A percentile compares a stretch with the other conserved stretches of the same genome.
Evolutionary conservation across 2,888 invertebrate species (phyloP).

Genomic region (Furcula furcula): DNA sequence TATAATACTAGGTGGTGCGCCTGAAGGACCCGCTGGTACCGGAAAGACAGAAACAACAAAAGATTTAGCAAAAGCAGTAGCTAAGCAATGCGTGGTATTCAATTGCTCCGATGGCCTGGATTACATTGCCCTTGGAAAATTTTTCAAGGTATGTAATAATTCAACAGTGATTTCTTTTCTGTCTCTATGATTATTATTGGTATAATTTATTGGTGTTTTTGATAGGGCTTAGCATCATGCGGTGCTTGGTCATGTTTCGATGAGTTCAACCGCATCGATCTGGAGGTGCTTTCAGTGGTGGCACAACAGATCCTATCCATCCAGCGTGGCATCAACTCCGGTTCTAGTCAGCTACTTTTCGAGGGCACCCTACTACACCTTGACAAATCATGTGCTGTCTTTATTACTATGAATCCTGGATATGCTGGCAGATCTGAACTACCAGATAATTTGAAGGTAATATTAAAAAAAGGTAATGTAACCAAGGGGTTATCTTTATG

Average conservation of each 20-base stretch:
- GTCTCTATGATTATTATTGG: too few relatives aligned
- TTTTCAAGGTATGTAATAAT: conserved; percentile 87
- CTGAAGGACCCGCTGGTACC: conserved; percentile 91
- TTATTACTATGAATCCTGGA: conserved; percentile 98
- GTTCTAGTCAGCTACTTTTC: conserved; percentile 88
- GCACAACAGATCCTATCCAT: conserved; percentile 97
- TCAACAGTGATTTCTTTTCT: too few relatives aligned
- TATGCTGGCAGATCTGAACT: conserved; percentile 96
- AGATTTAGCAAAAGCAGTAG: conserved; percentile 97
- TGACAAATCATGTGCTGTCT: conserved; percentile 94
- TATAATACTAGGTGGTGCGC: conserved; percentile 85
- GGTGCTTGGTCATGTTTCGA: conserved; percentile 99
- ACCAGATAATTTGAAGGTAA: conserved; percentile 95
- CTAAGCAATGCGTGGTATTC: conserved; percentile 98
- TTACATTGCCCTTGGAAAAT: conserved; percentile 96
- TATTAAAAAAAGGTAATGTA: too few relatives aligned
- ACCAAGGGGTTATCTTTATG: too few relatives aligned
- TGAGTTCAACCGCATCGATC: conserved; percentile 96
- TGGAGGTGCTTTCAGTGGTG: conserved; percentile 96
- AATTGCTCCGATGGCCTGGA: conserved; percentile 98
- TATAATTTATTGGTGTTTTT: too few relatives aligned
- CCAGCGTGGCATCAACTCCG: conserved; percentile 93
- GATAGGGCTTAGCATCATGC: conserved; percentile 92
- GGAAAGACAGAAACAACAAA: conserved; percentile 97
- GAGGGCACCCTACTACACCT: conserved; percentile 93